Evolutionary conservation across 1,140 invertebrate species (phyloP).

Genomic region (Amyelois transitella): DNA sequence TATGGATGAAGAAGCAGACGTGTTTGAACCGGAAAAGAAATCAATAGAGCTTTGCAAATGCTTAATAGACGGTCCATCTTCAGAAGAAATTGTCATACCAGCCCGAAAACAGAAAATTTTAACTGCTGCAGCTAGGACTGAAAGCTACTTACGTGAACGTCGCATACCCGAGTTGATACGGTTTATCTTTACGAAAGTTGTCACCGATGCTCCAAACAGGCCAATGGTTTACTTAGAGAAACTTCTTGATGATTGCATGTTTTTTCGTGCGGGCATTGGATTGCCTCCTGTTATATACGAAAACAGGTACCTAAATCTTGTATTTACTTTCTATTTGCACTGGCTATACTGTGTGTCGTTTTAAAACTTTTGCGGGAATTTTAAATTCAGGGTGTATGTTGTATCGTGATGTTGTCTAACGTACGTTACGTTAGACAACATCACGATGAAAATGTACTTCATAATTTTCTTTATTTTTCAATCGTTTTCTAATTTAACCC

Average conservation of each 20-base stretch:
- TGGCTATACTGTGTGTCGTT: too few relatives aligned
- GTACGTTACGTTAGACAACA: too few relatives aligned
- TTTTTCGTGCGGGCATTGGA: slow-evolving; percentile 51
- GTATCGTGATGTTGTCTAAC: too few relatives aligned
- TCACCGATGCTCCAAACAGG: slow-evolving; percentile 35
- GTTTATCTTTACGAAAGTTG: slow-evolving; percentile 48
- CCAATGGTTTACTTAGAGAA: slow-evolving; percentile 45
- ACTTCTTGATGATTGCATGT: slow-evolving; percentile 55
- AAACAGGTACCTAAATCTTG: slow-evolving; percentile 44
- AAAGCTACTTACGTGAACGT: slow-evolving; percentile 50
- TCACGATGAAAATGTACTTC: too few relatives aligned
- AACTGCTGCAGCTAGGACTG: slow-evolving; percentile 43
- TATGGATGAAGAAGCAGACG: slow-evolving; percentile 35
- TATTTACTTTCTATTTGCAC: too few relatives aligned
- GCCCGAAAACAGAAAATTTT: slow-evolving; percentile 42
- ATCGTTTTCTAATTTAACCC: neutral
- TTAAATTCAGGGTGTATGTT: too few relatives aligned
- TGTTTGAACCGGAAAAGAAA: slow-evolving; percentile 12
- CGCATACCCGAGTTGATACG: slow-evolving; percentile 54
- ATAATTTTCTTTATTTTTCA: too few relatives aligned
- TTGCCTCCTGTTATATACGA: slow-evolving; percentile 49
- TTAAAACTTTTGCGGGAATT: too few relatives aligned
- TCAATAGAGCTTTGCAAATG: slow-evolving; percentile 40
- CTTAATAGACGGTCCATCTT: slow-evolving; percentile 20
- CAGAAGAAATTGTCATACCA: slow-evolving; percentile 28